These are phyloP conservation scores for Conus ventricosus DNA, from an alignment of 1,140 invertebrate species.

Conservation along the genomic window DNA sequence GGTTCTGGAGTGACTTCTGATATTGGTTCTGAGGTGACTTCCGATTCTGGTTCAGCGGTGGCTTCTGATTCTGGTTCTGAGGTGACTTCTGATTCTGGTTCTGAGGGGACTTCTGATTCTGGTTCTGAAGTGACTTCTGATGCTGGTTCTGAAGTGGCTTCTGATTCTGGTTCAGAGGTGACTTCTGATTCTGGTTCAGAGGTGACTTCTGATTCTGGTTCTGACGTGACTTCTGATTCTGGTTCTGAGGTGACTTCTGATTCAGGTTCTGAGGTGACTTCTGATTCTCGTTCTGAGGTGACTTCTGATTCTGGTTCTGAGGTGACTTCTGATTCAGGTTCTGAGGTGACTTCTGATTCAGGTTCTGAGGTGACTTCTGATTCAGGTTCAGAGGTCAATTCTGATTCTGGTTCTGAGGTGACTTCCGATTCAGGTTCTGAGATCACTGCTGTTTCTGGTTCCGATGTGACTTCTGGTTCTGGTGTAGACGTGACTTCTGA, in stretches of 20 bases:
- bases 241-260: conserved; percentile 28
- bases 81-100: conserved; percentile 9
- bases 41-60: conserved; percentile 21
- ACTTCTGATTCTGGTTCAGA: conserved; percentile 28
- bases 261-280: not conserved
- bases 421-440: conserved; percentile 25
- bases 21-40: conserved; percentile 24
- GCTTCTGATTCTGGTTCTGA: conserved; percentile 25
- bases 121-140: conserved; percentile 11
- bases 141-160: conserved; percentile 20
- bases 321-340: conserved; percentile 13
- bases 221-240: conserved; percentile 23
- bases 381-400: conserved; percentile 26
- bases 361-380: conserved; percentile 25
- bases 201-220: not conserved
- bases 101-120: not conserved
- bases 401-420: conserved; percentile 11
- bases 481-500: conserved; percentile 29
- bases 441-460: conserved; percentile 11
- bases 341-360: conserved; percentile 32
- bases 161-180: conserved; percentile 25
- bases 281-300: conserved; percentile 21
- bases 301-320: conserved; percentile 22
- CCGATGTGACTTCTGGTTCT: conserved; percentile 19
- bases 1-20: conserved; percentile 13